Evolutionary conservation across 2,113 vertebrate genomes (phyloP).

Genomic region (Thunnus maccoyii): DNA sequence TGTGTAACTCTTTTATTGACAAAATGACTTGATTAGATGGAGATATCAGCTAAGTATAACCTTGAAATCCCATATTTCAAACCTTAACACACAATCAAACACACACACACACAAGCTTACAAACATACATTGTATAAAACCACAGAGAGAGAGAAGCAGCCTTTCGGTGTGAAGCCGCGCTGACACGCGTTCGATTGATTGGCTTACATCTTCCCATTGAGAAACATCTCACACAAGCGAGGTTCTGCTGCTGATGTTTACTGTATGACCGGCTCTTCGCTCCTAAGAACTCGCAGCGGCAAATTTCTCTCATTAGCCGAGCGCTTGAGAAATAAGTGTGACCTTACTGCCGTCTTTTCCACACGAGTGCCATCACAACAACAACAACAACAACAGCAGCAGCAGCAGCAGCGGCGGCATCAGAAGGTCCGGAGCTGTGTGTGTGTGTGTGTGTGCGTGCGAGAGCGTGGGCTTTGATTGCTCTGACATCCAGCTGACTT

Average conservation of each 20-base stretch:
- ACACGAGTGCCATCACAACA: conserved; percentile 30
- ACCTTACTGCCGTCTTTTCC: conserved; percentile 51
- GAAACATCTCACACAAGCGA: conserved; percentile 63
- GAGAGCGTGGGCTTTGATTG: conserved; percentile 1
- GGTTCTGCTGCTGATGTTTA: conserved; percentile 60
- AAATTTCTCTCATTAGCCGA: conserved; percentile 70
- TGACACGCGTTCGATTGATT: conserved; percentile 63
- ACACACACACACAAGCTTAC: not conserved
- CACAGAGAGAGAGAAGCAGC: conserved; percentile 24
- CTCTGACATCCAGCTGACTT: conserved; percentile 47
- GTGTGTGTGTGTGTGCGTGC: no score
- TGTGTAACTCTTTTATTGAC: conserved; percentile 39
- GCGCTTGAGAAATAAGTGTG: conserved; percentile 60
- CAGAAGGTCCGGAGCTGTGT: not conserved
- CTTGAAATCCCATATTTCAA: conserved; percentile 41
- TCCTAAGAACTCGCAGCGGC: conserved; percentile 40
- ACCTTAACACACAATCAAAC: conserved; percentile 15
- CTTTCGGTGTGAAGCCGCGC: conserved; percentile 49
- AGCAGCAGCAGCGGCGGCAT: not conserved
- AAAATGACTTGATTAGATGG: conserved; percentile 39
- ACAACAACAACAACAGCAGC: no score
- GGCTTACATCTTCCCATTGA: conserved; percentile 67
- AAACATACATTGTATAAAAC: conserved; percentile 46
- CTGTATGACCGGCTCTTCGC: conserved; percentile 52
- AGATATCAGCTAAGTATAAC: conserved; percentile 48